Conservation (phyloP, 2,888 invertebrate species). For the Mimas tiliae region DNA sequence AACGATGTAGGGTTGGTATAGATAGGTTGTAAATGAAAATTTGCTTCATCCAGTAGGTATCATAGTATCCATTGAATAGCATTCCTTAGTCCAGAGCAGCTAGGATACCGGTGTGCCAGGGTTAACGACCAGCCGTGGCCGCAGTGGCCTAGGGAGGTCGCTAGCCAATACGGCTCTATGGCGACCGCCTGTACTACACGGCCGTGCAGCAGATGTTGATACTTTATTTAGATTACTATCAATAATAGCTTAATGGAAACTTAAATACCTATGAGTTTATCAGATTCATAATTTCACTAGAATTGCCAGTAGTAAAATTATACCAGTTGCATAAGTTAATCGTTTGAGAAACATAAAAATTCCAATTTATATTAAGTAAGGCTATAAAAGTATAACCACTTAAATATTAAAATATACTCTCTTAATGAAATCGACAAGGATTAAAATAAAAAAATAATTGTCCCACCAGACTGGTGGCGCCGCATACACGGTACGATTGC, state of each 20-base stretch:
- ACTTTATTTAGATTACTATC: constrained; percentile 32
- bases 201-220: background rate
- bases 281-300: background rate
- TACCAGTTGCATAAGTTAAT: background rate
- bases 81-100: constrained; percentile 28
- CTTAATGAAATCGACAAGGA: background rate
- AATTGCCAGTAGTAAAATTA: background rate
- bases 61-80: constrained; percentile 9
- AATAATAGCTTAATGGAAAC: background rate
- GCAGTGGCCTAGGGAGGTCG: constrained; percentile 61
- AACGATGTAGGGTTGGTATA: too few species aligned
- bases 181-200: background rate
- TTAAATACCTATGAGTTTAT: background rate
- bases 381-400: background rate
- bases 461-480: too few species aligned
- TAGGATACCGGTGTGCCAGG: constrained; percentile 47
- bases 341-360: background rate
- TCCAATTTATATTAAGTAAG: background rate
- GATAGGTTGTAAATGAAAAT: background rate
- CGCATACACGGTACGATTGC: too few species aligned
- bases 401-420: too few species aligned
- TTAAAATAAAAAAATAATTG: background rate
- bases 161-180: constrained; percentile 42
- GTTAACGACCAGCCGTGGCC: constrained; percentile 74
- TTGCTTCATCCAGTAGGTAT: background rate